Evolutionary conservation across 2,113 vertebrate genomes (phyloP).

Genomic region (Laterallus jamaicensis): DNA sequence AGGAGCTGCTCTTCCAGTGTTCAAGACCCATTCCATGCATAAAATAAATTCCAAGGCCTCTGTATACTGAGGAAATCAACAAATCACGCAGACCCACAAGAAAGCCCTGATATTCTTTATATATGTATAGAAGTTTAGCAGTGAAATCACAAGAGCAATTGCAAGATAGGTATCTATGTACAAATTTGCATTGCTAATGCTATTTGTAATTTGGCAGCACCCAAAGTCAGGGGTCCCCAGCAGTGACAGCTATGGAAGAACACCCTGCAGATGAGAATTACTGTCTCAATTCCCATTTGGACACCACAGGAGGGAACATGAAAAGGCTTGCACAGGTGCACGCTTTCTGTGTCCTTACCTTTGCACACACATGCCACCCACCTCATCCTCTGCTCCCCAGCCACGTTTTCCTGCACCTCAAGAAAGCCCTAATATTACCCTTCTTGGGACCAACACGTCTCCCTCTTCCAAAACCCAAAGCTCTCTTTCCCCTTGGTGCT

Average conservation of each 20-base stretch:
- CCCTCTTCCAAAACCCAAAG: not conserved
- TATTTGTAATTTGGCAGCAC: not conserved
- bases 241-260: not conserved
- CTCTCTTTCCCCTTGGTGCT: not conserved
- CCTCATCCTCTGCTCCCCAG: not conserved
- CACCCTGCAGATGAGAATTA: not conserved
- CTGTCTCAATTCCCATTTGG: fast-evolving
- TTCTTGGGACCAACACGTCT: not conserved
- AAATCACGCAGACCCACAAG: fast-evolving
- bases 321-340: not conserved
- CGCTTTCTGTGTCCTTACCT: not conserved
- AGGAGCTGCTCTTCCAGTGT: not conserved
- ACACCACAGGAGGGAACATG: not conserved
- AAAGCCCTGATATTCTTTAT: not conserved
- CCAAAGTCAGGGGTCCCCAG: not conserved
- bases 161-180: too few relatives aligned
- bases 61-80: fast-evolving
- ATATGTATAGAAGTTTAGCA: not conserved
- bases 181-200: not conserved
- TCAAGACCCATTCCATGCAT: fast-evolving
- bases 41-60: not conserved
- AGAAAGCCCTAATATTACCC: not conserved
- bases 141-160: not conserved
- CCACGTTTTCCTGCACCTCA: not conserved
- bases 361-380: not conserved